These are phyloP conservation scores for Aspidiotus rigidus DNA, from an alignment of 2,888 invertebrate species.

Conservation along the genomic window DNA sequence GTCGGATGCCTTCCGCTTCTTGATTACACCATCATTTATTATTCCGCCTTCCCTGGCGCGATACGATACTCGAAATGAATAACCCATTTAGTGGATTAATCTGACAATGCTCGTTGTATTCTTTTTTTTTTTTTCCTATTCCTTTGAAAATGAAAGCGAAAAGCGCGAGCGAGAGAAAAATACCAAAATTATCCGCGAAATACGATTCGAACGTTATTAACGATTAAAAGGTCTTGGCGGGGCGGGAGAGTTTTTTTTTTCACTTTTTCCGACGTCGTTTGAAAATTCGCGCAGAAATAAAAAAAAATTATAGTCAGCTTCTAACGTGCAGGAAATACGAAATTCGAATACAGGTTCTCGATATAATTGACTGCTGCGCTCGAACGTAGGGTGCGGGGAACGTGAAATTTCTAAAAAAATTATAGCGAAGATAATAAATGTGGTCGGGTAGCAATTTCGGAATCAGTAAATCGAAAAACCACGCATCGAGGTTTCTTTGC, in stretches of 20 bases:
- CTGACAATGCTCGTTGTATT: slow-evolving; percentile 13
- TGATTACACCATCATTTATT: slow-evolving; percentile 26
- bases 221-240: slow-evolving; percentile 14
- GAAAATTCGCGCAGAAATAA: not conserved
- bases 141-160: slow-evolving; percentile 6
- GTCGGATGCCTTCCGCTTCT: slow-evolving; percentile 25
- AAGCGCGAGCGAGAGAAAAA: not conserved
- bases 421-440: not conserved
- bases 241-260: not conserved
- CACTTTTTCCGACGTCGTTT: not conserved
- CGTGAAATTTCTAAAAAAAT: not conserved
- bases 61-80: slow-evolving; percentile 13
- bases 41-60: slow-evolving; percentile 6
- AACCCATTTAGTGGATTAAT: slow-evolving; percentile 24
- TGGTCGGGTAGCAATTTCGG: not conserved
- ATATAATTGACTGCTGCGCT: too few species aligned
- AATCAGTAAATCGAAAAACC: too few species aligned
- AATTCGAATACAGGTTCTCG: too few species aligned
- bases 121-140: not conserved
- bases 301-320: not conserved
- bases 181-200: slow-evolving; percentile 8
- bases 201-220: slow-evolving; percentile 20
- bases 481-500: too few species aligned
- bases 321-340: too few species aligned
- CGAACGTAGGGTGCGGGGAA: not conserved